Base-by-base conservation (phyloP, 2,888 invertebrate species). In the Pristionchus arcanus region DNA sequence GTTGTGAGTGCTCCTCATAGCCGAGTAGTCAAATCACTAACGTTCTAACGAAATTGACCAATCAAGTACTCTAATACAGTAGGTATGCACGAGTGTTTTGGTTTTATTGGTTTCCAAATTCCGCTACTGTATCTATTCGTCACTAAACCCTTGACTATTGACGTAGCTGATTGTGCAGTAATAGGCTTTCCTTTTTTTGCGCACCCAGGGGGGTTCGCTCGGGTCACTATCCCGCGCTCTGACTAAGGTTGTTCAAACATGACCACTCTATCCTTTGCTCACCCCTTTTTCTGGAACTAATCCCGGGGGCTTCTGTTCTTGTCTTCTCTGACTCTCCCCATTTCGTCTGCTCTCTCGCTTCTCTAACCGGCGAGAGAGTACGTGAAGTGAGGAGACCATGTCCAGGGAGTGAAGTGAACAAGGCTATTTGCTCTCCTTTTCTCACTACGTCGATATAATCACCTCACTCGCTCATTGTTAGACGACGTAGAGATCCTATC, bases 231-330 rank as follows among this genome's bases (percentile, higher is more conserved):
- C 68, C n/a, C 66, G 25, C 68, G 19, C 34, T 15, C 16, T 77
- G 74, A 42, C 74, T 77, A 42, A 42, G 42, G 37, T 49, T 81
- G 81, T 49, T 31, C 81, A 81, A 81, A 81, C 49, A 81, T 16
- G 31, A 49, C 42, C 42, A 3, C 42, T 49, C n/a, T n/a, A n/a
- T n/a, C 11, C 5, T 49, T 0, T 28, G n/a, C 68, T 68, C 15
- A 25, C 28, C 15, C 21, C 81, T 81, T 81, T 81, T 81, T 81
- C 81, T 81, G 81, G 81, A 81, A 81, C 81, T 81, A 81, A 81
- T 81, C 81, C 81, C 49, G n/a, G 11, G 37, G 21, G 7, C 81
- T 81, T 53, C 81, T 28, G n/a, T n/a, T 34, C 34, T 31, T 25
- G 28, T 68, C 19, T 68, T 42, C 15, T 34, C 34, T 19, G 71